Evolutionary conservation across 2,113 vertebrate genomes (phyloP).

Genomic region (Dermatemys mawii): DNA sequence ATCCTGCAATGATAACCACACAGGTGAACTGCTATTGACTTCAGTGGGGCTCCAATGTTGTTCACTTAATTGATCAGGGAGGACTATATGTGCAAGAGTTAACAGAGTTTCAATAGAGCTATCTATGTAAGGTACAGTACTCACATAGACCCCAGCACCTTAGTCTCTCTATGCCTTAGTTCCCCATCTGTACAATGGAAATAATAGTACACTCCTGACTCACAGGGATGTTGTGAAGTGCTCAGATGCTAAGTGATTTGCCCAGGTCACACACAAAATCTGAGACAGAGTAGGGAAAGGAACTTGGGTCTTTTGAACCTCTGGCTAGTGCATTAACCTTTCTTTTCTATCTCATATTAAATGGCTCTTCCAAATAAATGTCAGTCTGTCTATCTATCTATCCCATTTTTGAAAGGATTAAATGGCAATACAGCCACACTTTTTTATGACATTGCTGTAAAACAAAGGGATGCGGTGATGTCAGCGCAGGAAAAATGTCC

Average conservation of each 20-base stretch:
- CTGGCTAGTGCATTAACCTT: background rate
- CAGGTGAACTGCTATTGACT: background rate
- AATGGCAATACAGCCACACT: no score
- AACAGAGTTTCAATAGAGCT: background rate
- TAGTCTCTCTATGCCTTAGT: no score
- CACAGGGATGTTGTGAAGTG: no score
- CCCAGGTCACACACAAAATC: background rate
- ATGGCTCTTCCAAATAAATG: background rate
- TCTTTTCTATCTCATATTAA: background rate
- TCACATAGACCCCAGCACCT: background rate
- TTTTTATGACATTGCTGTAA: background rate
- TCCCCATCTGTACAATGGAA: no score
- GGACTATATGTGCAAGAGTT: background rate
- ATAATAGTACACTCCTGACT: no score
- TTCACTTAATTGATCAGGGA: background rate
- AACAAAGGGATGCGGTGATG: background rate
- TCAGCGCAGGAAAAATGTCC: background rate
- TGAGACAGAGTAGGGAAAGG: background rate
- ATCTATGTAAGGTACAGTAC: rapidly evolving
- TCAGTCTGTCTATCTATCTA: background rate
- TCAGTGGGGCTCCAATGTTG: no score
- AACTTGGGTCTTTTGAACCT: background rate
- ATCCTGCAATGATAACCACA: background rate
- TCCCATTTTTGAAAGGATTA: background rate
- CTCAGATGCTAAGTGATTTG: background rate